Evolutionary conservation across 2,797 vertebrate genomes (phyloP).

Genomic region (Sparus aurata): DNA sequence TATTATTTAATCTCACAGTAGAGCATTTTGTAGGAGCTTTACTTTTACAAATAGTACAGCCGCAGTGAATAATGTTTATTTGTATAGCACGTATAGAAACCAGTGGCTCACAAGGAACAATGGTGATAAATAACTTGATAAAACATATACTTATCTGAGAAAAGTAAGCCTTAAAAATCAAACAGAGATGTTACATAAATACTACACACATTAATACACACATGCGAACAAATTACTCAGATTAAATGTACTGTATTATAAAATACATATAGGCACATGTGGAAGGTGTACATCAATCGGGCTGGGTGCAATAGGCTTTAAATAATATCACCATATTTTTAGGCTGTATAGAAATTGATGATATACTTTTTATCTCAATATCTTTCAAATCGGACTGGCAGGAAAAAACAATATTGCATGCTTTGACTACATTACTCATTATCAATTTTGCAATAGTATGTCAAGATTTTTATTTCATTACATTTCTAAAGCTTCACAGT

Average conservation of each 20-base stretch:
- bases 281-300: too few relatives aligned
- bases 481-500: too few relatives aligned
- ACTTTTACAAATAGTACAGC: conserved; percentile 1
- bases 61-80: background rate
- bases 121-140: background rate
- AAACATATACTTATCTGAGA: background rate
- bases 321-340: too few relatives aligned
- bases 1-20: conserved; percentile 22
- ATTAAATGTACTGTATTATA: background rate
- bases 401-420: too few relatives aligned
- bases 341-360: too few relatives aligned
- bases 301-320: too few relatives aligned
- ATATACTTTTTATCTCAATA: too few relatives aligned
- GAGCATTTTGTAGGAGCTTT: background rate
- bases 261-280: too few relatives aligned
- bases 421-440: too few relatives aligned
- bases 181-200: background rate
- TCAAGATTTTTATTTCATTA: too few relatives aligned
- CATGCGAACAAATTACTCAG: background rate
- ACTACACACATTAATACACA: background rate
- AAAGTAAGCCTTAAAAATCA: background rate
- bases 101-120: background rate
- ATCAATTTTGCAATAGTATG: too few relatives aligned
- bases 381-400: too few relatives aligned
- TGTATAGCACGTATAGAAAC: background rate